A percentile compares a stretch with the other conserved stretches of the same genome.
Evolutionary conservation across 2,888 invertebrate species (phyloP).

Genomic region (Brachylomia viminalis): DNA sequence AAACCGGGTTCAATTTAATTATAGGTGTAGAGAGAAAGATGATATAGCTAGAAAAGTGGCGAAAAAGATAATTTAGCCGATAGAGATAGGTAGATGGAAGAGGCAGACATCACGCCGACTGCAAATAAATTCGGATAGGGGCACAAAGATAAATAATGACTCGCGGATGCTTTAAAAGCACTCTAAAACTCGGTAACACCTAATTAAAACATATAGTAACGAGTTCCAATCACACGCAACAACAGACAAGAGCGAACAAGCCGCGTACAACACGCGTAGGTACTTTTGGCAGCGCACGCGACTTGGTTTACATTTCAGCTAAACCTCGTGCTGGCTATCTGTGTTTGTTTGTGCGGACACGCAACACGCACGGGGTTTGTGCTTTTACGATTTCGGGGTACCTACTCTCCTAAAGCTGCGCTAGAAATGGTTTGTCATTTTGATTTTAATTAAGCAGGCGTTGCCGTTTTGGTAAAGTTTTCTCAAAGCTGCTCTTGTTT

Average conservation of each 20-base stretch:
- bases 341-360: conserved; percentile 78
- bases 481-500: neutral
- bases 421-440: neutral
- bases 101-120: neutral
- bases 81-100: no score
- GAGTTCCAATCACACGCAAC: conserved; percentile 50
- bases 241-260: conserved; percentile 49
- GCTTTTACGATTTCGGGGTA: conserved; percentile 27
- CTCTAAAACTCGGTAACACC: conserved; percentile 4
- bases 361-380: conserved; percentile 68
- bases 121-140: neutral
- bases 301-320: conserved; percentile 68
- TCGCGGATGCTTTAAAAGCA: conserved; percentile 7
- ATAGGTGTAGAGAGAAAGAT: neutral
- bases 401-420: conserved; percentile 22
- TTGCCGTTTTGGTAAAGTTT: neutral
- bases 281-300: conserved; percentile 56
- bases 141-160: neutral
- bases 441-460: conserved; percentile 19
- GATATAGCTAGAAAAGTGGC: neutral
- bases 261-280: conserved; percentile 46
- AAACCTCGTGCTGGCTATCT: conserved; percentile 73
- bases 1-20: neutral
- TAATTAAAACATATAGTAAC: conserved; percentile 39
- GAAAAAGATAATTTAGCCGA: neutral